Percentiles rank a stretch among this genome's conserved stretches.
phyloP scores from a whole-genome alignment of 2,888 invertebrate species.

The Trilocha varians region DNA sequence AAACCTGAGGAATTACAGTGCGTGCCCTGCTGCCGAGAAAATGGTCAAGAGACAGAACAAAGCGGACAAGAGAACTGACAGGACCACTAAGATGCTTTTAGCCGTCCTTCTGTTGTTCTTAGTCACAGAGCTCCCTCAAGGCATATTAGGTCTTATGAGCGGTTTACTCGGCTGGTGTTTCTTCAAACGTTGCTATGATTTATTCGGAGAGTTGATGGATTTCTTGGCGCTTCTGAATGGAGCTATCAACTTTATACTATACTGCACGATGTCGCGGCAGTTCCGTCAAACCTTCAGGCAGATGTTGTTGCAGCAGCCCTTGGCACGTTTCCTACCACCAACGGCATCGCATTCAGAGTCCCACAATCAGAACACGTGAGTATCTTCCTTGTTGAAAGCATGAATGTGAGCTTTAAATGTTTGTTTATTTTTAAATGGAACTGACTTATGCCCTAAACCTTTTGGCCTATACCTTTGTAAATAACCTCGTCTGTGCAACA shows the following conservation, averaged over 20 bases:
- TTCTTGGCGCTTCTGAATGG: conserved; percentile 91
- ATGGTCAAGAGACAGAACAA: conserved; percentile 67
- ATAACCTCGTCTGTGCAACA: not conserved
- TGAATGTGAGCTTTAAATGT: conserved; percentile 2
- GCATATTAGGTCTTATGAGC: conserved; percentile 80
- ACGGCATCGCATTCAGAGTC: conserved; percentile 75
- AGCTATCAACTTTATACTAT: conserved; percentile 93
- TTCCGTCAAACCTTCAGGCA: conserved; percentile 86
- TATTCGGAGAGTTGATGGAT: conserved; percentile 91
- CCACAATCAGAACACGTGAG: conserved; percentile 77
- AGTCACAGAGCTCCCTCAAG: conserved; percentile 91
- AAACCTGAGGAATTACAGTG: conserved; percentile 76
- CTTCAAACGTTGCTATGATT: conserved; percentile 84
- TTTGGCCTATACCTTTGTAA: not conserved
- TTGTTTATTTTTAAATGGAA: not conserved
- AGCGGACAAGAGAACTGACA: conserved; percentile 83
- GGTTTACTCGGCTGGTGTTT: conserved; percentile 80
- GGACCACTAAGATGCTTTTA: conserved; percentile 91
- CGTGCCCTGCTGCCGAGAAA: conserved; percentile 65
- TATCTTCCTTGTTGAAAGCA: conserved; percentile 16
- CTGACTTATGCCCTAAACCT: not conserved
- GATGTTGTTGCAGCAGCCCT: conserved; percentile 78
- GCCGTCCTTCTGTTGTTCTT: conserved; percentile 90
- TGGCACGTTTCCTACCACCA: conserved; percentile 74
- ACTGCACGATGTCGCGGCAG: conserved; percentile 95